Conservation (phyloP, 2,888 invertebrate species). For the Timema podura region DNA sequence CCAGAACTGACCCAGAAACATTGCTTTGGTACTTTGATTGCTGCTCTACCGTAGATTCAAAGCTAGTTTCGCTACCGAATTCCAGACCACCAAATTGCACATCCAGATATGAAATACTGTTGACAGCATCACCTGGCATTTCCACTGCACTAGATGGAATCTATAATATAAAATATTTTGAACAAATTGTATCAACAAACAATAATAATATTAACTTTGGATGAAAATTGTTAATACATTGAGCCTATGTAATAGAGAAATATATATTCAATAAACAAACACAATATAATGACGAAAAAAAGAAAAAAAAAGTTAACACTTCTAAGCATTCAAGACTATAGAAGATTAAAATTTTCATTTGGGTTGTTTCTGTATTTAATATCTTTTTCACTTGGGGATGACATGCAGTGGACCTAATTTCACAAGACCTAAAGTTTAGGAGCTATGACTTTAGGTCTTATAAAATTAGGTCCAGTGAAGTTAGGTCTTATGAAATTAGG, state of each 20-base stretch:
- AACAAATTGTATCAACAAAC: neutral
- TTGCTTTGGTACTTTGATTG: conserved; percentile 29
- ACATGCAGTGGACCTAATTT: too few relatives aligned
- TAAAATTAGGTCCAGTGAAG: too few relatives aligned
- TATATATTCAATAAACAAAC: neutral
- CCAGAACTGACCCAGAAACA: conserved; percentile 29
- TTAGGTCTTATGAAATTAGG: too few relatives aligned
- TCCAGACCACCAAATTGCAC: conserved; percentile 93
- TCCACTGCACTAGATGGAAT: conserved; percentile 93
- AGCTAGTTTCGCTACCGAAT: conserved; percentile 56
- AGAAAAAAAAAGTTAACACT: too few relatives aligned
- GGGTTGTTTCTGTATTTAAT: too few relatives aligned
- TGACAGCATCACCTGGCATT: conserved; percentile 86
- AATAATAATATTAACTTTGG: neutral
- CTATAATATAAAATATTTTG: conserved; percentile 45
- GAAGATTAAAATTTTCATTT: too few relatives aligned
- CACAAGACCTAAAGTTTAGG: too few relatives aligned
- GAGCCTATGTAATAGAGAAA: neutral
- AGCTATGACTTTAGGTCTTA: too few relatives aligned
- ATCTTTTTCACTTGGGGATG: too few relatives aligned
- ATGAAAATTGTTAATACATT: neutral
- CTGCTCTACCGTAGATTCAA: conserved; percentile 39
- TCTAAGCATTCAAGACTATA: too few relatives aligned
- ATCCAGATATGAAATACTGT: conserved; percentile 73
- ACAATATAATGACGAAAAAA: neutral